A percentile compares a stretch with the other conserved stretches of the same genome.
These are phyloP conservation scores for Pelobates fuscus DNA, from an alignment of 2,113 vertebrate genomes.

Conservation along the genomic window DNA sequence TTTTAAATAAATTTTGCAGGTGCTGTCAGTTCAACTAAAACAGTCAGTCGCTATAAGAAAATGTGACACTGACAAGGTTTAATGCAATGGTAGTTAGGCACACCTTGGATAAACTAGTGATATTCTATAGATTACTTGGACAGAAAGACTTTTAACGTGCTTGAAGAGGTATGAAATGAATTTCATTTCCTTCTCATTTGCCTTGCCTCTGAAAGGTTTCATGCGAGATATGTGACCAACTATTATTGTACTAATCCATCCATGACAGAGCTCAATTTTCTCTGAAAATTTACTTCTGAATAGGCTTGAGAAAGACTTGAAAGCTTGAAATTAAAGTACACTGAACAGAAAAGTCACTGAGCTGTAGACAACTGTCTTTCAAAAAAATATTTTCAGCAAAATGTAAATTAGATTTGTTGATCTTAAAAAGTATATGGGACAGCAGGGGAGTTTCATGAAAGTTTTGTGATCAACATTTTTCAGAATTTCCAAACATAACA, in stretches of 20 bases:
- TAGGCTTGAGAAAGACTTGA: slow-evolving; percentile 79
- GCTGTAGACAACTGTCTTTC: slow-evolving; percentile 75
- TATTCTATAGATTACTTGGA: slow-evolving; percentile 83
- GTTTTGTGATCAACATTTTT: slow-evolving; percentile 16
- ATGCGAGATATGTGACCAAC: slow-evolving; percentile 95
- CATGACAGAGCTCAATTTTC: slow-evolving; percentile 99
- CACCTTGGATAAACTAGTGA: slow-evolving; percentile 81
- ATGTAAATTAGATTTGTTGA: slow-evolving; percentile 73
- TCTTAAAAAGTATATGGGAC: slow-evolving; percentile 34
- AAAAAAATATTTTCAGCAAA: slow-evolving; percentile 74
- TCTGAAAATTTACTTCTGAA: slow-evolving; percentile 91
- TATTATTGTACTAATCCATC: slow-evolving; percentile 98
- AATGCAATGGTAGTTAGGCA: slow-evolving; percentile 81
- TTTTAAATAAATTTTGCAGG: slow-evolving; percentile 37
- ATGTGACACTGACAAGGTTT: slow-evolving; percentile 79
- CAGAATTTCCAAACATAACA: not conserved
- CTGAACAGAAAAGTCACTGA: slow-evolving; percentile 74
- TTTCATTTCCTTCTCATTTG: slow-evolving; percentile 94
- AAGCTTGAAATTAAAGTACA: slow-evolving; percentile 85
- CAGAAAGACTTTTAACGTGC: slow-evolving; percentile 87
- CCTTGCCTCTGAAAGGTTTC: slow-evolving; percentile 93
- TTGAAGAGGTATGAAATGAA: slow-evolving; percentile 99
- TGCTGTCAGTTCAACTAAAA: slow-evolving; percentile 73
- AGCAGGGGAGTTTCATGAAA: slow-evolving; percentile 18
- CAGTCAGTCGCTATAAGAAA: slow-evolving; percentile 79